Evolutionary conservation across 2,797 vertebrate genomes (phyloP), one percentile per base, ranked within the genome.

Genomic region (Notoglanidium macrostoma): DNA sequence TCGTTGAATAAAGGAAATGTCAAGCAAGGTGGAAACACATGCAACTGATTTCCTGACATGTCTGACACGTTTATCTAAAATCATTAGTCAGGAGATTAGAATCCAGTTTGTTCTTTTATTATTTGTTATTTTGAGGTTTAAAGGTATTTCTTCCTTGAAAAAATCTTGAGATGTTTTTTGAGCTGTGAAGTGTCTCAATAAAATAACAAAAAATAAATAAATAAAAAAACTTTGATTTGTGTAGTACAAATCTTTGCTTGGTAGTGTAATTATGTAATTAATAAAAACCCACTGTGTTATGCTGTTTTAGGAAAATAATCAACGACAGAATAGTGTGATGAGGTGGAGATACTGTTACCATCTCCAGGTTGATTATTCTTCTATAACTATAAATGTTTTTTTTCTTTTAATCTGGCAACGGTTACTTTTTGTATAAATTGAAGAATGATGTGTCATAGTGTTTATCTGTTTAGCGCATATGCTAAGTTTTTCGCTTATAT

Each of bases 1-100:
- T 80, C 55, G 15, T 44, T 61, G 57, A 88, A 73, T 54, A 65
- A 76, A 79, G 59, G n/a, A 85, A 70, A 79, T 29, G 7, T 61
- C 78, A 80, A 26, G 26, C 57, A 44, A 44, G 55, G 55, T 44
- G 35, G 23, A 79, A 26, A 59, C 55, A 8, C 26, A 2, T 12
- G 54, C 35, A 26, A 32, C 5, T 61, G 55, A 61, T 7, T 23
- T 59, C 77, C 35, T 80, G 21, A 14, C 5, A 1, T 15, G 12
- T 61, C 21, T 55, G 14, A 26, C 46, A 77, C 15, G 1, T 49
- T 46, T 26, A 26, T 26, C 40, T n/a, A 44, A 80, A 70, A 65
- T 26, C 11, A 49, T 29, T 32, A 23, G 44, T 74, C 55, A 83
- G 44, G 15, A 12, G 10, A 63, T 63, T 44, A 67, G 61, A 59